These are phyloP conservation scores for Panthera leo DNA, from an alignment of 2,113 vertebrate genomes.

Conservation along the genomic window DNA sequence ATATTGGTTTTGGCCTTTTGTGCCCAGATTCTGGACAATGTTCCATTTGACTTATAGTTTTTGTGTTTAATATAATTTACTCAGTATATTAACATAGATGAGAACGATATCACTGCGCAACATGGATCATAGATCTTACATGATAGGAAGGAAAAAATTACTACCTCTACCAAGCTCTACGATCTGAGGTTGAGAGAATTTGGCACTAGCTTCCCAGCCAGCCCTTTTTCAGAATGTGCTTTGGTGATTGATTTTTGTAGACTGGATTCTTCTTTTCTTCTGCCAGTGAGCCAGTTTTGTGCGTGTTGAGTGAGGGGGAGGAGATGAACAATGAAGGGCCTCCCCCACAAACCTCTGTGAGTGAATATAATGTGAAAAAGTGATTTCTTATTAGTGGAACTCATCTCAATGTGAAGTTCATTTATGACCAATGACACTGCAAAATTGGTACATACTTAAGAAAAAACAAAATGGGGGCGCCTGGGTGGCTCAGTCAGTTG, in stretches of 20 bases:
- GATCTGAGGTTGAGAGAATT: background rate
- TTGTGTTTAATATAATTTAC: background rate
- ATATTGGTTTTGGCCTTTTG: conserved; percentile 49
- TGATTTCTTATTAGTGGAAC: background rate
- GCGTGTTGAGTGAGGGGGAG: background rate
- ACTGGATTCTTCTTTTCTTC: background rate
- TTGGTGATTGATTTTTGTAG: background rate
- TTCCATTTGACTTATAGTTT: conserved; percentile 17
- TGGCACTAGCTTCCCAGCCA: background rate
- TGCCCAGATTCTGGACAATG: background rate
- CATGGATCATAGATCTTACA: background rate
- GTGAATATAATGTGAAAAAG: conserved; percentile 52
- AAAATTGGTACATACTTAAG: conserved; percentile 61
- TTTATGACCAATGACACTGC: conserved; percentile 62
- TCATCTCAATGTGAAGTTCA: conserved; percentile 65
- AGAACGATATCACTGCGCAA: background rate
- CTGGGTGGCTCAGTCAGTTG: too few species aligned
- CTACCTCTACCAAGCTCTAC: background rate
- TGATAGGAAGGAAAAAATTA: background rate
- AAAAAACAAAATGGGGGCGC: conserved; percentile 53
- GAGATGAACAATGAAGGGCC: conserved; percentile 14
- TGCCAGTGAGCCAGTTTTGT: background rate
- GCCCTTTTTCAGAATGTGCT: background rate
- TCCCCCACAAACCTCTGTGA: background rate
- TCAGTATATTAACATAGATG: background rate